These are phyloP conservation scores for Cephalopholis sonnerati DNA, from an alignment of 2,113 vertebrate genomes.

Conservation along the genomic window DNA sequence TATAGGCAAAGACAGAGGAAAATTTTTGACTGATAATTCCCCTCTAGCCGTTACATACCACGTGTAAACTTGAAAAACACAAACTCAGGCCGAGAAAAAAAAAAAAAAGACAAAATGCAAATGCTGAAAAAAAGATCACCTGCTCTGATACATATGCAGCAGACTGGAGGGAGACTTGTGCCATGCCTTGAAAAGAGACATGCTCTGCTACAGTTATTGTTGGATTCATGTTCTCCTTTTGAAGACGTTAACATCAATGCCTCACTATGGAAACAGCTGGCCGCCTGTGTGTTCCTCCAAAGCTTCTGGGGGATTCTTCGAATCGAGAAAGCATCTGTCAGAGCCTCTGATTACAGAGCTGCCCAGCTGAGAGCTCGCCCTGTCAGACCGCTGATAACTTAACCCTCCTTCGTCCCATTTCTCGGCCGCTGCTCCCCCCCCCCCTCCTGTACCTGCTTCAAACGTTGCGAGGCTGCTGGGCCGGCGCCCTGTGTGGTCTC, in stretches of 20 bases:
- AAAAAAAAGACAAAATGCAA: neutral
- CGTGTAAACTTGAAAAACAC: constrained; percentile 41
- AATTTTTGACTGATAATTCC: constrained; percentile 48
- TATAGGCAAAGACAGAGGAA: constrained; percentile 49
- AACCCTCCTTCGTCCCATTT: constrained; percentile 65
- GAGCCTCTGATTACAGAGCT: constrained; percentile 70
- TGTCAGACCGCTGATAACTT: constrained; percentile 76
- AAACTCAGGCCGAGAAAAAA: neutral
- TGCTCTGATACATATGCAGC: constrained; percentile 14
- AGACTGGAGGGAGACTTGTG: constrained; percentile 18
- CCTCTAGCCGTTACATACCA: constrained; percentile 36
- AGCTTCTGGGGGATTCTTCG: constrained; percentile 64
- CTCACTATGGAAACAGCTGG: constrained; percentile 57
- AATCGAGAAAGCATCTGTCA: constrained; percentile 83
- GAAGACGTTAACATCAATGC: constrained; percentile 53
- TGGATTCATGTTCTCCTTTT: constrained; percentile 58
- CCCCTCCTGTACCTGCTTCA: constrained; percentile 63
- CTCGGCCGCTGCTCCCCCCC: constrained; percentile 16
- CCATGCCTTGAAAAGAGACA: constrained; percentile 22
- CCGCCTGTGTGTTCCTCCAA: constrained; percentile 62
- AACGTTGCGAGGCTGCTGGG: constrained; percentile 56
- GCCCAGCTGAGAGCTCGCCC: constrained; percentile 62
- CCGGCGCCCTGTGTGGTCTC: constrained; percentile 81
- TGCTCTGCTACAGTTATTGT: constrained; percentile 50
- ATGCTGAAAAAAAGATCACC: neutral